phyloP scores from a whole-genome alignment of 2,888 invertebrate species.

The Geophilus truncorum region DNA sequence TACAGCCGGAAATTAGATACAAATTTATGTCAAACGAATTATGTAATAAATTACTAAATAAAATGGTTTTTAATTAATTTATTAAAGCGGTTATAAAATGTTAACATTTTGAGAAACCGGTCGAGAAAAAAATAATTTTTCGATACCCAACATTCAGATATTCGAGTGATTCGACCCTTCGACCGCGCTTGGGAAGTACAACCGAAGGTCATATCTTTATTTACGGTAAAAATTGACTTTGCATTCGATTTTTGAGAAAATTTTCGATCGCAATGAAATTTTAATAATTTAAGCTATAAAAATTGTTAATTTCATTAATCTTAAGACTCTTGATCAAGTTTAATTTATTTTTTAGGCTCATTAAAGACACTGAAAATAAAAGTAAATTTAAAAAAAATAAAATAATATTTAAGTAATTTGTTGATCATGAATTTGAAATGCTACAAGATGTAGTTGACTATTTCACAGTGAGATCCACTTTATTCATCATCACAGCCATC shows the following conservation, averaged over 20 bases:
- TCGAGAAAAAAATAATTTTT: background rate
- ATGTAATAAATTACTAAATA: too few species aligned
- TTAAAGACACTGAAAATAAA: background rate
- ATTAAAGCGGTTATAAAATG: background rate
- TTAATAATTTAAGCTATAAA: too few species aligned
- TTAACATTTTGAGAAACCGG: background rate
- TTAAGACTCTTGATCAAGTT: background rate
- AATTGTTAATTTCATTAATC: background rate
- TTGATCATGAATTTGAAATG: background rate
- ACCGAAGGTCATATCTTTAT: background rate
- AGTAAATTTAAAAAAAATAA: background rate
- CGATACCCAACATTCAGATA: background rate
- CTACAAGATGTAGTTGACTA: background rate
- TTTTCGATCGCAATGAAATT: too few species aligned
- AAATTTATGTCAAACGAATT: too few species aligned
- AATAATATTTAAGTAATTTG: background rate
- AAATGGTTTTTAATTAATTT: too few species aligned
- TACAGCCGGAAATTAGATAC: too few species aligned
- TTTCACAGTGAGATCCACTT: background rate
- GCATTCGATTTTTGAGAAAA: background rate
- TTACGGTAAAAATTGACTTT: background rate
- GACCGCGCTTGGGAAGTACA: background rate
- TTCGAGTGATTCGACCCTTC: background rate
- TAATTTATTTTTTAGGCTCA: background rate
- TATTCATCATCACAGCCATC: background rate